A percentile compares a stretch with the other conserved stretches of the same genome.
phyloP scores from a whole-genome alignment of 2,888 invertebrate genomes.

The Patella caerulea region DNA sequence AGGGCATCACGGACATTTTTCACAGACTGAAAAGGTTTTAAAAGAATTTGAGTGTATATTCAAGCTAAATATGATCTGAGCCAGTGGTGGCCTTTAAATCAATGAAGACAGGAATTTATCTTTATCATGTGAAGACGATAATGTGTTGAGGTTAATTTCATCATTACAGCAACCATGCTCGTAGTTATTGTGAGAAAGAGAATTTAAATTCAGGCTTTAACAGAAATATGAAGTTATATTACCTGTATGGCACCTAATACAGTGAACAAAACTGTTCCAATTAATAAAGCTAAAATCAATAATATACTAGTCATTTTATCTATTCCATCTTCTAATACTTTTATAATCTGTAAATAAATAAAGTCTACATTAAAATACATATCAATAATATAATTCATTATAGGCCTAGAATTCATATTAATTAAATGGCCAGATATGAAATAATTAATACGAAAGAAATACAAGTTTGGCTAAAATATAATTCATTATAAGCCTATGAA shows the following conservation, averaged over 20 bases:
- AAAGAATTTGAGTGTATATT: no score
- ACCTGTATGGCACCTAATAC: conserved; percentile 89
- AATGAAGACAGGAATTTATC: no score
- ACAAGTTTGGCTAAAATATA: neutral
- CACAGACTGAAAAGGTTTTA: no score
- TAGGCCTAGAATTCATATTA: neutral
- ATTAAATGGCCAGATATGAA: neutral
- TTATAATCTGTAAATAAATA: conserved; percentile 62
- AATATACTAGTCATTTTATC: conserved; percentile 89
- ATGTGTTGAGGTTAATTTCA: no score
- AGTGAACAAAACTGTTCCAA: conserved; percentile 84
- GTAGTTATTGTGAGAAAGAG: no score
- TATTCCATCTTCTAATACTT: conserved; percentile 73
- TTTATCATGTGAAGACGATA: no score
- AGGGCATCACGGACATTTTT: no score
- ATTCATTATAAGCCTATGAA: conserved; percentile 1
- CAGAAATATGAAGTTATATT: conserved; percentile 29
- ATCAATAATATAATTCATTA: neutral
- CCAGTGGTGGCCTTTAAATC: no score
- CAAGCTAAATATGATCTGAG: no score
- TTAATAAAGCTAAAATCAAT: conserved; percentile 87
- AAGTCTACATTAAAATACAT: neutral
- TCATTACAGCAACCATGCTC: no score
- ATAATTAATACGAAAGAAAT: neutral
- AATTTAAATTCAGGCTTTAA: no score